Percentiles rank a stretch among this genome's conserved stretches.
Conservation (phyloP, 2,113 vertebrate species). For the Corvus hawaiiensis region DNA sequence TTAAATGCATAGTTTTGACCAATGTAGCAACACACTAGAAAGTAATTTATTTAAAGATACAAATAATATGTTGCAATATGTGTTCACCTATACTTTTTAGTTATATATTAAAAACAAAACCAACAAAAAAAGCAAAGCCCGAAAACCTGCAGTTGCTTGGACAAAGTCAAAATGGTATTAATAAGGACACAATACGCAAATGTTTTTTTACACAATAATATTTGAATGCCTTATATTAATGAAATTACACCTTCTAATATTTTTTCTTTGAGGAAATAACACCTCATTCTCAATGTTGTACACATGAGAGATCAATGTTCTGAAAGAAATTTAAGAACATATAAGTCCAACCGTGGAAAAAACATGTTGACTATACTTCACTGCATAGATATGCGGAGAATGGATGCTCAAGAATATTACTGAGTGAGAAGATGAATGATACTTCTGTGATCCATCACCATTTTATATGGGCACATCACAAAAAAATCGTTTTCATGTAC, state of each 20-base stretch:
- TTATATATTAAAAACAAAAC: neutral
- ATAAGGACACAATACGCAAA: neutral
- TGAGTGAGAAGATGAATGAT: neutral
- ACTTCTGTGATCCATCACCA: neutral
- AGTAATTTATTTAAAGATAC: neutral
- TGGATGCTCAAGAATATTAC: neutral
- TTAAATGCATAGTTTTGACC: neutral
- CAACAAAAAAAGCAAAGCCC: accelerated
- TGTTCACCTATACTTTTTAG: neutral
- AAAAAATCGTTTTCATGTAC: neutral
- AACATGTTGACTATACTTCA: neutral
- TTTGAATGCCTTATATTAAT: neutral
- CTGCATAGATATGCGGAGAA: neutral
- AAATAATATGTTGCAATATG: neutral
- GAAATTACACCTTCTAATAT: neutral
- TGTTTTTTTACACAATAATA: neutral
- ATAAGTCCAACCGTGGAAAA: neutral
- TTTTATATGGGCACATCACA: neutral
- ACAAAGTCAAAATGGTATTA: neutral
- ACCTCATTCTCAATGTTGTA: neutral
- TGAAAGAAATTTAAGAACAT: neutral
- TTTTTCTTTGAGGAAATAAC: neutral
- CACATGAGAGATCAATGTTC: neutral
- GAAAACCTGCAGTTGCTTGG: neutral
- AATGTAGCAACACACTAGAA: neutral